Evolutionary conservation across 2,113 vertebrate species (phyloP).

Genomic region (Gasterosteus aculeatus): DNA sequence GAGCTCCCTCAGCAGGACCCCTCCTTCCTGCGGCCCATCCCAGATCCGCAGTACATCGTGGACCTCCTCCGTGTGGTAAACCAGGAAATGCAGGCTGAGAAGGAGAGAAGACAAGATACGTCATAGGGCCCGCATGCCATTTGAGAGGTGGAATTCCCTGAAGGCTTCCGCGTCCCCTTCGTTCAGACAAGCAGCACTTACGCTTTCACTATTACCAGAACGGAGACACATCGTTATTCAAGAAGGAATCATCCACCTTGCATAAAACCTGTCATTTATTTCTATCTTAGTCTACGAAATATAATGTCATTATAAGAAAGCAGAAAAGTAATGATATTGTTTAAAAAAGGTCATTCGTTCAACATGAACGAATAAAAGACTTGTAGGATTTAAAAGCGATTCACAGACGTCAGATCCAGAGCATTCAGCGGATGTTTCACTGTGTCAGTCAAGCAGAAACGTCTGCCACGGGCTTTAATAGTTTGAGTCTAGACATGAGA

Average conservation of each 20-base stretch:
- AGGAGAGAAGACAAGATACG: conserved; percentile 1
- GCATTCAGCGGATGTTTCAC: conserved; percentile 49
- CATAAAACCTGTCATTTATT: not conserved
- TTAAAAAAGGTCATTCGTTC: conserved; percentile 8
- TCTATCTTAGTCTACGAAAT: not conserved
- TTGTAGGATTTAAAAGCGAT: conserved; percentile 46
- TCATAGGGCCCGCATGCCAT: conserved; percentile 9
- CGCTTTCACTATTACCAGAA: not conserved
- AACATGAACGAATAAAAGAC: conserved; percentile 25
- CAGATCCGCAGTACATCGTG: conserved; percentile 95
- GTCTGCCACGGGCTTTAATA: conserved; percentile 63
- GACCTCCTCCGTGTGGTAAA: conserved; percentile 97
- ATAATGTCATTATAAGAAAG: not conserved
- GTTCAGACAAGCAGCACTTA: not conserved
- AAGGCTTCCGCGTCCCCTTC: too few species aligned
- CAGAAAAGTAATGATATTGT: not conserved
- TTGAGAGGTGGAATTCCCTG: not conserved
- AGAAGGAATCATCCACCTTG: not conserved
- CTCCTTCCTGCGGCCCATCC: conserved; percentile 95
- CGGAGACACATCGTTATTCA: not conserved
- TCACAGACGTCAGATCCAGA: conserved; percentile 26
- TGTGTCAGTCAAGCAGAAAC: conserved; percentile 60
- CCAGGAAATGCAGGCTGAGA: conserved; percentile 93
- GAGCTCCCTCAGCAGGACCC: conserved; percentile 90
- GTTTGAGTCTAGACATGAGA: conserved; percentile 66